These are phyloP conservation scores for Cylindroiulus punctatus DNA, from an alignment of 2,888 invertebrate species.

Conservation along the genomic window DNA sequence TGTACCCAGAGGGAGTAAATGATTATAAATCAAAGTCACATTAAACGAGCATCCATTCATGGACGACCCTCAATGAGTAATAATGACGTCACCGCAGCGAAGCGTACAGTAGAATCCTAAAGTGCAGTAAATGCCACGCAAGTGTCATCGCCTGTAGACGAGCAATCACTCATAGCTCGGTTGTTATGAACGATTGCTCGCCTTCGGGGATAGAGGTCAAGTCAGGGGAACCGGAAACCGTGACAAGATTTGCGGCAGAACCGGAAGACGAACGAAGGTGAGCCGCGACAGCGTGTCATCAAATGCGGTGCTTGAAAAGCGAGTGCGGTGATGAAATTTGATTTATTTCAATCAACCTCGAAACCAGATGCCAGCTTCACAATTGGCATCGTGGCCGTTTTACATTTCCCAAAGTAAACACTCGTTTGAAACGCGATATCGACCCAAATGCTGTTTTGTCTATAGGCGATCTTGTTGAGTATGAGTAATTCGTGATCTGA, in stretches of 20 bases:
- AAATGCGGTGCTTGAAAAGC: too few relatives aligned
- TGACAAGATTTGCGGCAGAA: neutral
- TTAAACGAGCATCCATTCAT: too few relatives aligned
- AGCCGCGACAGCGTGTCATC: too few relatives aligned
- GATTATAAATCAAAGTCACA: too few relatives aligned
- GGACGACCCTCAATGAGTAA: too few relatives aligned
- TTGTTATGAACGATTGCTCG: neutral
- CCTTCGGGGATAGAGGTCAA: neutral
- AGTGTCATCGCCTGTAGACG: neutral
- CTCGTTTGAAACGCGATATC: neutral
- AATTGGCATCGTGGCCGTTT: neutral
- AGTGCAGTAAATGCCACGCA: too few relatives aligned
- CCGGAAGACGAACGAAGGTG: neutral
- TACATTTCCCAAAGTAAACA: neutral
- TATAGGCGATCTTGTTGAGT: neutral
- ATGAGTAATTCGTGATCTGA: too few relatives aligned
- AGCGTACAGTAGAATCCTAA: too few relatives aligned
- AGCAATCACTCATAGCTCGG: neutral
- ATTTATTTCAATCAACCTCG: constrained; percentile 1
- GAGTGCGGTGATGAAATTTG: neutral
- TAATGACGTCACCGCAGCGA: too few relatives aligned
- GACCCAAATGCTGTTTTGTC: neutral
- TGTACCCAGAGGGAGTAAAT: too few relatives aligned
- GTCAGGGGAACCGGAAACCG: neutral
- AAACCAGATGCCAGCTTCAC: neutral